A percentile compares a stretch with the other conserved stretches of the same genome.
Conservation (phyloP, 1,140 invertebrate species). For the Nilaparvata lugens region DNA sequence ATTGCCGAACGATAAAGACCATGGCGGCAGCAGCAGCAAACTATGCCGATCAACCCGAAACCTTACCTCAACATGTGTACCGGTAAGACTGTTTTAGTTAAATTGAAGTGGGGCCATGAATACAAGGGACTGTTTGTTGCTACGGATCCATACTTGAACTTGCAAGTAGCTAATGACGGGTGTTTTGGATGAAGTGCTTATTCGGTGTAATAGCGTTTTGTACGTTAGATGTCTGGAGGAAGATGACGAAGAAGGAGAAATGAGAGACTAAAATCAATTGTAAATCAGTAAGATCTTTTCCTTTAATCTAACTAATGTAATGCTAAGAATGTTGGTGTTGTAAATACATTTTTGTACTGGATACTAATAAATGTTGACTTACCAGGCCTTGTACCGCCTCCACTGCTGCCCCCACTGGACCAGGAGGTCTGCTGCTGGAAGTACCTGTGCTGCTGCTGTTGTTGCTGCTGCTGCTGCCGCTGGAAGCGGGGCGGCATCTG, state of each 20-base stretch:
- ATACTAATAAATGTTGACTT: not conserved
- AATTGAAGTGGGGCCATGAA: slow-evolving; percentile 99
- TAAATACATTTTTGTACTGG: not conserved
- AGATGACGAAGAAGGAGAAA: slow-evolving; percentile 95
- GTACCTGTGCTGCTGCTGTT: not conserved
- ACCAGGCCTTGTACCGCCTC: slow-evolving; percentile 25
- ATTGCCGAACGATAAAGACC: too few relatives aligned
- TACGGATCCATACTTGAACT: slow-evolving; percentile 98
- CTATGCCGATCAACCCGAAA: slow-evolving; percentile 98
- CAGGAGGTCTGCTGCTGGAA: too few relatives aligned
- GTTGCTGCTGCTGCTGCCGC: slow-evolving; percentile 42
- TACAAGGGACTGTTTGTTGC: slow-evolving; percentile 97
- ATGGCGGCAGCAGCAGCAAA: slow-evolving; percentile 21
- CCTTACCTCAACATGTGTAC: slow-evolving; percentile 97
- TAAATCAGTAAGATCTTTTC: too few relatives aligned
- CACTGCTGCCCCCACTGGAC: slow-evolving; percentile 26
- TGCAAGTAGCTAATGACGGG: slow-evolving; percentile 94
- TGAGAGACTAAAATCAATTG: slow-evolving; percentile 64
- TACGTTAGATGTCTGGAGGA: slow-evolving; percentile 95
- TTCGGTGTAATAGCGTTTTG: slow-evolving; percentile 97
- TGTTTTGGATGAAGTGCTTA: slow-evolving; percentile 92
- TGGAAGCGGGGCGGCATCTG: slow-evolving; percentile 71
- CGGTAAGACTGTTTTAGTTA: slow-evolving; percentile 94
- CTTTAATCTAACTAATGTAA: too few relatives aligned
- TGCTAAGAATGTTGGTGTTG: too few relatives aligned